Evolutionary conservation across 2,113 vertebrate species (phyloP).

Genomic region (Balaenoptera acutorostrata): DNA sequence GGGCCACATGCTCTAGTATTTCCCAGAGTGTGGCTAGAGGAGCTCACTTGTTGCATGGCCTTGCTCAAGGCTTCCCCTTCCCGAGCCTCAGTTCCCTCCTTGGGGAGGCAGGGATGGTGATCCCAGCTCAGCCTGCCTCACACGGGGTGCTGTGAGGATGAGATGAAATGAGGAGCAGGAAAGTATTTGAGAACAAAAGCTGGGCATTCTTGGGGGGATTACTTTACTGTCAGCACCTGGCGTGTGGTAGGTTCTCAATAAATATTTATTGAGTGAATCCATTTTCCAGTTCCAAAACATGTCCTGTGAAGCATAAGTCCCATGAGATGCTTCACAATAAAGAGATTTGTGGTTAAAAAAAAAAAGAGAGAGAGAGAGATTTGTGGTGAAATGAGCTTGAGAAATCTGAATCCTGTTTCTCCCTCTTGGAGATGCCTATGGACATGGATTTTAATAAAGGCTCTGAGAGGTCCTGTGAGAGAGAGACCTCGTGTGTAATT

Average conservation of each 20-base stretch:
- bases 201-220: not conserved
- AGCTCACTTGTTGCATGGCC: not conserved
- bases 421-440: not conserved
- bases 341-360: not conserved
- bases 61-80: not conserved
- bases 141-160: not conserved
- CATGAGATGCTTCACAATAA: not conserved
- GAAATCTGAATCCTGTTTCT: not conserved
- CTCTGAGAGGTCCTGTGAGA: not conserved
- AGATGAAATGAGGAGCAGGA: not conserved
- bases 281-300: not conserved
- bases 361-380: not conserved
- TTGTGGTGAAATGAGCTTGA: not conserved
- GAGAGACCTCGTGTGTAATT: not conserved
- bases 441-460: not conserved
- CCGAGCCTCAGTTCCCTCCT: not conserved
- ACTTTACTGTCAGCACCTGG: not conserved
- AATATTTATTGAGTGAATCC: not conserved
- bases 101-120: rapidly evolving
- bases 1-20: not conserved
- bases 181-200: not conserved
- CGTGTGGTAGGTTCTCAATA: not conserved
- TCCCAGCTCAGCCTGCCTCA: not conserved
- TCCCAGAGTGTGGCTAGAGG: not conserved
- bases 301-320: not conserved